phyloP scores from a whole-genome alignment of 2,888 invertebrate genomes.

The Drosophila ustulata region DNA sequence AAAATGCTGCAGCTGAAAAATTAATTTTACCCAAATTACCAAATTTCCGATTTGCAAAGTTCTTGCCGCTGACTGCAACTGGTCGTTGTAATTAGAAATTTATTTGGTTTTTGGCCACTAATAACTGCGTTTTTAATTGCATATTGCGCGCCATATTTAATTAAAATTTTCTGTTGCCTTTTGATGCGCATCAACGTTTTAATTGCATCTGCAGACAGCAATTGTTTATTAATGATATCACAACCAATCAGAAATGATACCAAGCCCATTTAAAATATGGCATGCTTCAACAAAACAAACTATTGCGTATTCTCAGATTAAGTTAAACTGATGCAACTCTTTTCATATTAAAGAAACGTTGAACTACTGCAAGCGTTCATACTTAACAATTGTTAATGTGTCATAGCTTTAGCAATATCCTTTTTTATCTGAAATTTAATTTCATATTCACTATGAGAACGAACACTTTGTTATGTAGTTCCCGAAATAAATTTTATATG shows the following conservation, averaged over 20 bases:
- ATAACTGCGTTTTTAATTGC: conserved; percentile 72
- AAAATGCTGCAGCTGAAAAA: conserved; percentile 51
- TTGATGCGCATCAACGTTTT: conserved; percentile 9
- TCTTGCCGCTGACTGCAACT: conserved; percentile 17
- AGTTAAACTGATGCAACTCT: no score
- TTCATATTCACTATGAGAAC: no score
- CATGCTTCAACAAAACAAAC: no score
- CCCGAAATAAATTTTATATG: no score
- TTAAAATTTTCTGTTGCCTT: conserved; percentile 43
- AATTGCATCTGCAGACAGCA: not conserved
- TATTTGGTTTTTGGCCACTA: conserved; percentile 70
- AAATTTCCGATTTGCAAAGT: conserved; percentile 42
- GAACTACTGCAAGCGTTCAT: no score
- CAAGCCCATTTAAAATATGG: not conserved
- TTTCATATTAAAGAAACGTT: no score
- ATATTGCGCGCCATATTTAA: conserved; percentile 59
- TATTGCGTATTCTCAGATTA: no score
- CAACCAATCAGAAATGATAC: not conserved
- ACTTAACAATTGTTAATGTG: no score
- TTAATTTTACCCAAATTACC: conserved; percentile 66
- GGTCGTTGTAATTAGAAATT: conserved; percentile 71
- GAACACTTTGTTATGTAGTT: no score
- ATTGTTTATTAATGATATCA: conserved; percentile 14
- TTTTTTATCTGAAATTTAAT: no score
- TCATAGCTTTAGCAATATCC: no score